Conservation (phyloP, 2,797 vertebrate genomes). For the Syndactyla subalaris region DNA sequence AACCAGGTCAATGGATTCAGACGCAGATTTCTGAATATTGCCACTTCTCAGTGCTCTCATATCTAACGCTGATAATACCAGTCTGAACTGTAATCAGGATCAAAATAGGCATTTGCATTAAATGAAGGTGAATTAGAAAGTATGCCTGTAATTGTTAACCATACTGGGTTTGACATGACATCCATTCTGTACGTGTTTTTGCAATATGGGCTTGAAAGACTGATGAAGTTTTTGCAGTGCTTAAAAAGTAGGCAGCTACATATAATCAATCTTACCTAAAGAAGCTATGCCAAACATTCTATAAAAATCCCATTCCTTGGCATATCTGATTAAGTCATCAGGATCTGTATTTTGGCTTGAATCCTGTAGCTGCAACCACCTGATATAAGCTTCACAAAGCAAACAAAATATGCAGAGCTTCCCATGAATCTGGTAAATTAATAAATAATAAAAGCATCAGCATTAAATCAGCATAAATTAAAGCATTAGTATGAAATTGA, state of each 20-base stretch:
- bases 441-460: conserved; percentile 14
- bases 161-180: background rate
- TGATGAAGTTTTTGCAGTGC: background rate
- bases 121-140: background rate
- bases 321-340: conserved; percentile 94
- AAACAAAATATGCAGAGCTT: conserved; percentile 94
- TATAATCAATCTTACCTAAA: conserved; percentile 80
- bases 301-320: conserved; percentile 98
- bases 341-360: conserved; percentile 86
- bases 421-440: conserved; percentile 89
- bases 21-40: background rate
- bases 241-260: background rate
- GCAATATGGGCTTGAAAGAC: background rate
- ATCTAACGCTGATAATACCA: background rate
- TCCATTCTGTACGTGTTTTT: background rate
- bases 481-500: background rate
- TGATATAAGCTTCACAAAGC: conserved; percentile 93
- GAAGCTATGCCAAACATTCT: conserved; percentile 90
- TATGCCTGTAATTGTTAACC: background rate
- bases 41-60: background rate
- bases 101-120: background rate
- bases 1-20: background rate
- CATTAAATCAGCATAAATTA: background rate
- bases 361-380: conserved; percentile 90
- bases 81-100: background rate